Evolutionary conservation across 2,797 vertebrate genomes (phyloP).

Genomic region (Lagocephalus sceleratus): DNA sequence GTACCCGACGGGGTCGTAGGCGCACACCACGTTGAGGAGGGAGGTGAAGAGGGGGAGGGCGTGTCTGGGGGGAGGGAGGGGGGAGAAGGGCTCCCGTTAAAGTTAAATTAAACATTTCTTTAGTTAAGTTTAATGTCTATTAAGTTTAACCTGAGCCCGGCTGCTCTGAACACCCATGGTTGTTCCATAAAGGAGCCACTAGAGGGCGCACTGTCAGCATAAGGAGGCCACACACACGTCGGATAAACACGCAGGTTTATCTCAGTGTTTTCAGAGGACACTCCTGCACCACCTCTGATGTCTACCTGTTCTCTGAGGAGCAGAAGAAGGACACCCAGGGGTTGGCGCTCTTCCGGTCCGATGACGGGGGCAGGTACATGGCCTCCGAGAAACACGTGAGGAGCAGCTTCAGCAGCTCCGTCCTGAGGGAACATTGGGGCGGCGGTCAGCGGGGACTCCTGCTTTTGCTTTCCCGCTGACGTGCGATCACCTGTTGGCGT

Average conservation of each 20-base stretch:
- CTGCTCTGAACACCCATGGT: too few species aligned
- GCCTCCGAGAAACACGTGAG: slow-evolving; percentile 96
- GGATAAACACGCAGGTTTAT: neutral
- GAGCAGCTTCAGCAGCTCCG: slow-evolving; percentile 90
- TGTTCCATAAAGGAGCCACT: too few species aligned
- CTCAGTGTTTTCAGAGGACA: too few species aligned
- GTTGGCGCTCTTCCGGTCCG: slow-evolving; percentile 78
- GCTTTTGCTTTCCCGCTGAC: too few species aligned
- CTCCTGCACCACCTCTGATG: too few species aligned
- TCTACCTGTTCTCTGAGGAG: slow-evolving; percentile 87
- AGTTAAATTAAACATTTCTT: too few species aligned
- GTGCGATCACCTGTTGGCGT: slow-evolving; percentile 85
- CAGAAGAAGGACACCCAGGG: slow-evolving; percentile 95
- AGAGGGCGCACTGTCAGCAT: too few species aligned
- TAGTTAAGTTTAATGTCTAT: too few species aligned
- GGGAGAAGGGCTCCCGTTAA: too few species aligned
- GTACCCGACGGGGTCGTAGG: slow-evolving; percentile 93
- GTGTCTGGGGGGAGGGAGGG: slow-evolving; percentile 75
- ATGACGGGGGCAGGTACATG: slow-evolving; percentile 90
- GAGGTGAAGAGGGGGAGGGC: slow-evolving; percentile 96
- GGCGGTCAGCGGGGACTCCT: neutral
- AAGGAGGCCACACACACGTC: too few species aligned
- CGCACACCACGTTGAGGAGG: slow-evolving; percentile 91
- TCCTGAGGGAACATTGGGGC: slow-evolving; percentile 69
- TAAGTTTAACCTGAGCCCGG: too few species aligned